Evolutionary conservation across 2,888 invertebrate genomes (phyloP), one percentile per base, ranked within the genome.

Genomic region (Tetropium fuscum): DNA sequence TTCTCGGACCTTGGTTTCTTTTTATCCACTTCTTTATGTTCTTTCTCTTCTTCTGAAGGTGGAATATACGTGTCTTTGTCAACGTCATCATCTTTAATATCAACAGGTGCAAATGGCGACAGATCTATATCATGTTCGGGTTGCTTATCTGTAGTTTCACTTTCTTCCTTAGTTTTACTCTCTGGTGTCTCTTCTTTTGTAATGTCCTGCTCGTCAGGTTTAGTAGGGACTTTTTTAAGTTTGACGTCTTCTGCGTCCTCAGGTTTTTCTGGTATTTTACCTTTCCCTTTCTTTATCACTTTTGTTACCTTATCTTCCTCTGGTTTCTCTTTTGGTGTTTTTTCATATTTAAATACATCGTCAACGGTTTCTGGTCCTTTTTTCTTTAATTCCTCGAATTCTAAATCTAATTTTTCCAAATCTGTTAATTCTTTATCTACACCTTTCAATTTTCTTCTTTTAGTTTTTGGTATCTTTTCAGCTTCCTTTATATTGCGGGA

Each of bases 201-300:
- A 30, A 18, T 30, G n/a, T 43, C 47, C 27, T 51, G 20, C 34
- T 56, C 53, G 10, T 20, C 34, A 22, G 73, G 66, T 66, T 84
- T 84, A 44, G 79, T 71, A 1, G 85, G 84, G 45, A 83, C 79
- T 72, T 86, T 86, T 72, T 85, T 87, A 3, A 87, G 76, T 25
- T 80, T 81, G 0, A 87, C 77, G 22, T 77, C 69, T 13, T 73
- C 78, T 45, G 78, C 74, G 10, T 84, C 81, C 54, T 77, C 68
- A 5, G 81, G 78, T 66, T 68, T 53, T 47, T 62, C 54, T 15
- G 70, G 71, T 8, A 82, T 76, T 67, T 85, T 84, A 2, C 85
- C 86, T 74, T 86, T 81, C 87, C 85, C 19, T 87, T 72, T 78
- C 87, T 85, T 41, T 82, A 86, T 1, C 86, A 81, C 74, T 85